phyloP scores from a whole-genome alignment of 92 coral and sea anemone species.

The Pocillopora meandrina region DNA sequence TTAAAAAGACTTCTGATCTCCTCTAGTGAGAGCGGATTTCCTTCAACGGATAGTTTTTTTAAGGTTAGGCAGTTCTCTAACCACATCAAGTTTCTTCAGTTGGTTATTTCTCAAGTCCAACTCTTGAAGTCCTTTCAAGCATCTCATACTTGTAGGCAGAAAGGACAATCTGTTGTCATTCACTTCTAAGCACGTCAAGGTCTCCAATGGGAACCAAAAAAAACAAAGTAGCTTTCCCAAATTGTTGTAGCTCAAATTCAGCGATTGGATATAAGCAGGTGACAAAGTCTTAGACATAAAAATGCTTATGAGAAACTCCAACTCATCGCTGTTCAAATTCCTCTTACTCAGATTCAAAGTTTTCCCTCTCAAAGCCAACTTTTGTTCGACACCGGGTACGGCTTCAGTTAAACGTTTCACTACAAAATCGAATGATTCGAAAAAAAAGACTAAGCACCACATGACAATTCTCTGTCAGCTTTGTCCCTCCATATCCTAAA shows the following conservation, averaged over 20 bases:
- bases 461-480: too few species aligned
- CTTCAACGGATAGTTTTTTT: neutral
- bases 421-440: too few species aligned
- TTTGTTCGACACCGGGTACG: fast-evolving
- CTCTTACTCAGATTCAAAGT: too few species aligned
- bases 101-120: neutral
- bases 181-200: neutral
- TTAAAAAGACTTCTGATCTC: neutral
- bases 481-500: too few species aligned
- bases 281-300: fast-evolving
- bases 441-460: too few species aligned
- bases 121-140: neutral
- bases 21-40: neutral
- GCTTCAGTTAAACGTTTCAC: too few species aligned
- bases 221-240: neutral
- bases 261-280: neutral
- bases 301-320: too few species aligned
- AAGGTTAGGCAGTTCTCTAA: neutral
- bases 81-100: neutral
- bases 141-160: neutral
- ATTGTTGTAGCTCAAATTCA: neutral
- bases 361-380: too few species aligned
- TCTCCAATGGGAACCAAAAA: neutral
- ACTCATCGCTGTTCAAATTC: too few species aligned
- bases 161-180: neutral